Evolutionary conservation across 2,113 vertebrate genomes (phyloP), one percentile per base, ranked within the genome.

Genomic region (Diphyllodes magnificus): DNA sequence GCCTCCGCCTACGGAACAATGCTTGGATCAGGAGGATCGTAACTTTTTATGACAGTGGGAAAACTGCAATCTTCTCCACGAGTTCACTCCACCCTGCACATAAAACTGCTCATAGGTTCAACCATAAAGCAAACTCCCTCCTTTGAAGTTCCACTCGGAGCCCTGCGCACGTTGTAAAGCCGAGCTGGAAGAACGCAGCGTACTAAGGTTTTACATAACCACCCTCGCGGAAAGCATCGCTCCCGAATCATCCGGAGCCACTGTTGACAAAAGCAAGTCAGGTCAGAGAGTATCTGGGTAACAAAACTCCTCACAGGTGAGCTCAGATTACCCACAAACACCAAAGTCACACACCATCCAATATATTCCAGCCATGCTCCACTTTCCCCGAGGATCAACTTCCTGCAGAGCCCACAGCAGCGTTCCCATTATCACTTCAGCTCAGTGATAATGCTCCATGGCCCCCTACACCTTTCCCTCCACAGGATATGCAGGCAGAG

Each of bases 41-140:
- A 96, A 97, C 88, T 93, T 94, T 92, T 96, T 97, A 97, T 89
- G 92, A 60, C 86, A 89, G 79, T 88, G 89, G 92, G 94, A 96
- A 93, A 95, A 88, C 91, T 79, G 91, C 92, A 95, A 81, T 82
- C 82, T 91, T 88, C 95, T 82, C 71, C 61, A 24, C 50, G 42
- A 94, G 88, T 39, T 79, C 63, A 6, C 92, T 91, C 92, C 95
- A 94, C 95, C 95, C 90, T 82, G 60, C 45, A 70, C 79, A 96
- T 96, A 97, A 97, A 96, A 93, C 92, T 51, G 95, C 92, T 95
- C 94, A 59, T 9, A 92, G 94, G 94, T 96, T 79, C 54, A 45
- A 6, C 90, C 86, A 92, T 92, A 93, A 95, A 96, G 83, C 91
- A 59, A 77, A 65, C 83, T 39, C 51, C 81, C 65, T 39, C 3